phyloP scores from a whole-genome alignment of 2,797 vertebrate species.

The Sus cebifrons region DNA sequence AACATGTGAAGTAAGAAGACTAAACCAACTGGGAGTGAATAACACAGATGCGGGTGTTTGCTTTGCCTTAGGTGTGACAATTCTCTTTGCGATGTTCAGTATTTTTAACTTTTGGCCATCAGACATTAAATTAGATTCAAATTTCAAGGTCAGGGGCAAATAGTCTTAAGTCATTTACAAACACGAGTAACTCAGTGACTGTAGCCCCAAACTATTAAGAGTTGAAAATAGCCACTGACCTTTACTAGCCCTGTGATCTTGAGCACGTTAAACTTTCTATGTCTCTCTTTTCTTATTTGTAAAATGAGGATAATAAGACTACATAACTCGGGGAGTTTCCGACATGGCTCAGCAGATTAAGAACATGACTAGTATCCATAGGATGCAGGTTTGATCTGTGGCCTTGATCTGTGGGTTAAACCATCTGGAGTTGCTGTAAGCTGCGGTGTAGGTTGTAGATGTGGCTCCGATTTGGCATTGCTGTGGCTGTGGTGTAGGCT shows the following conservation, averaged over 20 bases:
- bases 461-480: too few relatives aligned
- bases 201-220: neutral
- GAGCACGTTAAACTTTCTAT: constrained; percentile 38
- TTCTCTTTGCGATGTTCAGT: neutral
- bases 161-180: neutral
- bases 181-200: neutral
- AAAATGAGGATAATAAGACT: constrained; percentile 43
- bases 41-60: neutral
- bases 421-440: too few relatives aligned
- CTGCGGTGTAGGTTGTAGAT: too few relatives aligned
- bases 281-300: constrained; percentile 30
- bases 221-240: neutral
- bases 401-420: too few relatives aligned
- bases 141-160: constrained; percentile 20
- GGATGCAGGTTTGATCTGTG: too few relatives aligned
- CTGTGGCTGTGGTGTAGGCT: too few relatives aligned
- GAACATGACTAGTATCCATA: too few relatives aligned
- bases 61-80: neutral
- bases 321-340: neutral
- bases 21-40: neutral
- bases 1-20: neutral
- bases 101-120: constrained; percentile 10
- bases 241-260: neutral
- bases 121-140: constrained; percentile 7
- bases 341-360: too few relatives aligned